Percentiles rank a stretch among this genome's conserved stretches.
Evolutionary conservation across 2,797 vertebrate genomes (phyloP).

Genomic region (Crax fasciolata): DNA sequence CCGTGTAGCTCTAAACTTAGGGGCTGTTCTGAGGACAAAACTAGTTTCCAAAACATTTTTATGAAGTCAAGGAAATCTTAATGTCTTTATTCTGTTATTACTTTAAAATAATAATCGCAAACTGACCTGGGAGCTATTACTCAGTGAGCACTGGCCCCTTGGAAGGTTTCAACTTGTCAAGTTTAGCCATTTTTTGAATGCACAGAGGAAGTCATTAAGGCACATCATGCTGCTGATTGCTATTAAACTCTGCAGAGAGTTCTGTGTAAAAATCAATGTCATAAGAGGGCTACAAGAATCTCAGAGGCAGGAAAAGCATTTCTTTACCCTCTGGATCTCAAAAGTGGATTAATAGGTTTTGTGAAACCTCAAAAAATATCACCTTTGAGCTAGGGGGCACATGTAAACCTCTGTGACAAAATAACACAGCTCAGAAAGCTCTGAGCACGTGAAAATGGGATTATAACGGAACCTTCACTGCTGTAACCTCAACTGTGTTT

Average conservation of each 20-base stretch:
- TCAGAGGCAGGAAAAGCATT: slow-evolving; percentile 33
- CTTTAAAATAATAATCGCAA: slow-evolving; percentile 57
- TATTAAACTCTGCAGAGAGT: slow-evolving; percentile 67
- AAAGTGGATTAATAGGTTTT: slow-evolving; percentile 48
- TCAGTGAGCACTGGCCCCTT: slow-evolving; percentile 55
- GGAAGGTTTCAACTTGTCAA: slow-evolving; percentile 69
- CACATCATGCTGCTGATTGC: slow-evolving; percentile 73
- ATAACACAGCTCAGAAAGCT: slow-evolving; percentile 42
- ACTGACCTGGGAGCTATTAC: slow-evolving; percentile 59
- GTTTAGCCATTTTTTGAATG: slow-evolving; percentile 53
- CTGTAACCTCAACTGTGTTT: slow-evolving; percentile 30
- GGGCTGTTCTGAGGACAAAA: slow-evolving; percentile 35
- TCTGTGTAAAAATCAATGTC: slow-evolving; percentile 69
- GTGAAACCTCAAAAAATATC: background rate
- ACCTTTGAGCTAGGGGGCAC: slow-evolving; percentile 2
- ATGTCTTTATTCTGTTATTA: slow-evolving; percentile 41
- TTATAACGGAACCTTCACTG: slow-evolving; percentile 47
- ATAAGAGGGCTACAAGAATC: slow-evolving; percentile 51
- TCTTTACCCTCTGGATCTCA: slow-evolving; percentile 53
- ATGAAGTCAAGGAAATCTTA: slow-evolving; percentile 48
- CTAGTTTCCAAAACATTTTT: slow-evolving; percentile 36
- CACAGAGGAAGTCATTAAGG: slow-evolving; percentile 74
- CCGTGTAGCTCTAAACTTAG: background rate
- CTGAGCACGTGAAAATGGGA: slow-evolving; percentile 6
- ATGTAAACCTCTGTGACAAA: slow-evolving; percentile 42